These are phyloP conservation scores for Harpegnathos saltator DNA, from an alignment of 1,140 invertebrate genomes.

Conservation along the genomic window DNA sequence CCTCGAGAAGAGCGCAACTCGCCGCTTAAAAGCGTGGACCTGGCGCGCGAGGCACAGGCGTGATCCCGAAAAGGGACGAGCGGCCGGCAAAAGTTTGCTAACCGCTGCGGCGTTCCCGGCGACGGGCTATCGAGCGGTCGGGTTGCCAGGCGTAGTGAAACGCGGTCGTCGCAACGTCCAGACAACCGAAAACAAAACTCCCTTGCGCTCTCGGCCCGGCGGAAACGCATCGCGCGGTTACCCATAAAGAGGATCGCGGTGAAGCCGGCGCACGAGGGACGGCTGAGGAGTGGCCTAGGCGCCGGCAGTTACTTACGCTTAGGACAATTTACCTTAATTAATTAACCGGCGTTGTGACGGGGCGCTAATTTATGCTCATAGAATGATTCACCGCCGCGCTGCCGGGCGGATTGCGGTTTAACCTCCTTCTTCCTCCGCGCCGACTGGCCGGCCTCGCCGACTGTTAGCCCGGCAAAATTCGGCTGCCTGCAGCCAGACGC, in stretches of 20 bases:
- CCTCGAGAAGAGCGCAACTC: too few relatives aligned
- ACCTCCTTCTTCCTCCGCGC: slow-evolving; percentile 46
- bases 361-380: slow-evolving; percentile 83
- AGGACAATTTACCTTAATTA: slow-evolving; percentile 85
- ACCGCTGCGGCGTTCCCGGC: slow-evolving; percentile 11
- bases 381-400: slow-evolving; percentile 81
- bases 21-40: too few relatives aligned
- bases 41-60: too few relatives aligned
- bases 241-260: slow-evolving; percentile 55
- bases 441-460: slow-evolving; percentile 10
- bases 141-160: slow-evolving; percentile 32
- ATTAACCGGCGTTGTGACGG: slow-evolving; percentile 83
- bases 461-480: slow-evolving; percentile 51
- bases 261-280: neutral
- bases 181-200: slow-evolving; percentile 57
- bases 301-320: slow-evolving; percentile 82
- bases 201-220: slow-evolving; percentile 3
- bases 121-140: slow-evolving; percentile 24
- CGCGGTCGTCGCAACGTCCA: slow-evolving; percentile 19
- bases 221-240: slow-evolving; percentile 66
- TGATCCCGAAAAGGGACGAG: slow-evolving; percentile 10
- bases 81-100: slow-evolving; percentile 25
- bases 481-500: slow-evolving; percentile 37
- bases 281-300: slow-evolving; percentile 67
- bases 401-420: slow-evolving; percentile 59